Conservation (phyloP, 2,113 vertebrate genomes). For the Balaeniceps rex region DNA sequence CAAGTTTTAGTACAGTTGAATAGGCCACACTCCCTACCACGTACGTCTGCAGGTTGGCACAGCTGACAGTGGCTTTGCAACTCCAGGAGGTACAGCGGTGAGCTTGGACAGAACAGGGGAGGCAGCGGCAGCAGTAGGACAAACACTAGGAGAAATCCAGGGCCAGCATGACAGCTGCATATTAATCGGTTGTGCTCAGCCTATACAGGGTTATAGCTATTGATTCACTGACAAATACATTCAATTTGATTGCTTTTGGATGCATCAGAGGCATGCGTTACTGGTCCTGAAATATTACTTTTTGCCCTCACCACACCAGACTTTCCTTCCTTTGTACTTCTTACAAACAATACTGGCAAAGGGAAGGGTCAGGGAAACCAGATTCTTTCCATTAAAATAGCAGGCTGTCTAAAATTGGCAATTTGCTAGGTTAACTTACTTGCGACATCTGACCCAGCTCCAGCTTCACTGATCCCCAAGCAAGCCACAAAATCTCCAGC, state of each 20-base stretch:
- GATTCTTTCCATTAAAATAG: neutral
- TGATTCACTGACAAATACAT: neutral
- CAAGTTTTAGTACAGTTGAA: neutral
- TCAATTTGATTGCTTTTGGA: neutral
- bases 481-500: conserved; percentile 82
- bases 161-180: neutral
- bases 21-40: accelerated
- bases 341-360: neutral
- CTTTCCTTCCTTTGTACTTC: neutral
- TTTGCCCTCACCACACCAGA: neutral
- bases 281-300: neutral
- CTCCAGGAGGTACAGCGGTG: neutral
- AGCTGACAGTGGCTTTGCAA: accelerated
- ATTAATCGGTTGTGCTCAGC: neutral
- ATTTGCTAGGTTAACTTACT: conserved; percentile 67
- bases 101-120: neutral
- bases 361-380: neutral
- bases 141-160: neutral
- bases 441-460: conserved; percentile 84
- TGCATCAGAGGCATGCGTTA: neutral
- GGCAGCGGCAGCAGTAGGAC: neutral
- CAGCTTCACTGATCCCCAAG: conserved; percentile 82
- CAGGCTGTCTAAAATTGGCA: neutral
- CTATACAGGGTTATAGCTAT: neutral
- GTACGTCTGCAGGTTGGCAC: accelerated